Evolutionary conservation across 2,797 vertebrate species (phyloP).

Genomic region (Enteromius unitaeniatus): DNA sequence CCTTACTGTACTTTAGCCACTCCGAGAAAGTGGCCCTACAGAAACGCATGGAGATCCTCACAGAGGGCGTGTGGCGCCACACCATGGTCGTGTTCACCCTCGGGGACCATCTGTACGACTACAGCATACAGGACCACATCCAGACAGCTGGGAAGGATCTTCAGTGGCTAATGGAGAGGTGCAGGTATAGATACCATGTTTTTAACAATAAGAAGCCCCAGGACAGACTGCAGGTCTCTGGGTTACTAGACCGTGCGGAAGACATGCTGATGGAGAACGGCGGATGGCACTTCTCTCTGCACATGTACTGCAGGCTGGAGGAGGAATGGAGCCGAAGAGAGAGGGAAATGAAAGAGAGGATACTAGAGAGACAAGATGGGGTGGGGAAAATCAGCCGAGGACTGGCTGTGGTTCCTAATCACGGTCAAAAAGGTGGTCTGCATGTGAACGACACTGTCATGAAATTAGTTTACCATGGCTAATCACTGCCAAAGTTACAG

Average conservation of each 20-base stretch:
- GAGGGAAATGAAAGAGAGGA: conserved; percentile 61
- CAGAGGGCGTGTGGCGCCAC: conserved; percentile 68
- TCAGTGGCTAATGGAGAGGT: conserved; percentile 63
- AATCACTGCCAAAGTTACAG: not conserved
- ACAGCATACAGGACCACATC: conserved; percentile 60
- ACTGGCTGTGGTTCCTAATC: not conserved
- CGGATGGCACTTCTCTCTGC: conserved; percentile 66
- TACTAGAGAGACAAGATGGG: conserved; percentile 42
- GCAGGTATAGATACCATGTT: conserved; percentile 60
- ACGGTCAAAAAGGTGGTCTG: not conserved
- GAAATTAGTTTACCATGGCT: conserved; percentile 32
- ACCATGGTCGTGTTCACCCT: conserved; percentile 68
- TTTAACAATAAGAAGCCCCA: conserved; percentile 62
- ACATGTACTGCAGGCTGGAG: conserved; percentile 66
- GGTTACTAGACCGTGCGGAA: conserved; percentile 63
- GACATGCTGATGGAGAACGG: conserved; percentile 66
- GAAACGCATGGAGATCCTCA: conserved; percentile 67
- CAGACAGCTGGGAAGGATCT: conserved; percentile 56
- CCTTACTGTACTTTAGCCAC: conserved; percentile 64
- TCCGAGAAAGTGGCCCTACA: conserved; percentile 54
- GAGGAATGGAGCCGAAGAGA: conserved; percentile 66
- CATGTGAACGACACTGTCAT: conserved; percentile 12
- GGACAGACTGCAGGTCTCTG: conserved; percentile 63
- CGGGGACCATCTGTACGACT: conserved; percentile 58
- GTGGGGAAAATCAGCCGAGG: not conserved